Base-by-base conservation (phyloP, 2,113 vertebrate species). In the Lepisosteus osseus region DNA sequence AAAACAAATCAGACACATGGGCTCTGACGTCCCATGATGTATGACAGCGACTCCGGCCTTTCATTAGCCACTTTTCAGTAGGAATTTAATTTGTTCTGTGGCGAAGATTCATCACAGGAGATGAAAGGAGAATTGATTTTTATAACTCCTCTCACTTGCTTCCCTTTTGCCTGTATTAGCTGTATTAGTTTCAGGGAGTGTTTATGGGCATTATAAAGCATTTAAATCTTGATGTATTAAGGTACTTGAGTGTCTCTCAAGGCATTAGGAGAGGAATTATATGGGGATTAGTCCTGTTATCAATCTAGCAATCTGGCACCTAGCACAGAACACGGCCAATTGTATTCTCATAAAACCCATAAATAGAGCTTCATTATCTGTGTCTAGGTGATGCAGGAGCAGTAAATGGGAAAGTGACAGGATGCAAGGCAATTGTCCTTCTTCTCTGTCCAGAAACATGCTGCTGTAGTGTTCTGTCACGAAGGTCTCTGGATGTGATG, bases 141-240 rank as follows among this genome's bases (percentile, higher is more conserved):
- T 84, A 74, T 8, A 75, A 3, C 76, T 76, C 72, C 72, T 82
- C 85, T 81, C 67, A 70, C 79, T 84, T 82, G 73, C 79, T 85
- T 84, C 81, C 70, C 54, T 84, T 66, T 69, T 68, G 40, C 69
- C 73, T 71, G 66, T 79, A 81, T 85, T 83, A 83, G 79, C 84
- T 87, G 78, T 77, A 51, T 87, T 87, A 87, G 79, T 71, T 79
- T 76, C 77, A 81, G 43, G 44, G 76, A 83, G 74, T 87, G 85
- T 89, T 91, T 86, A 85, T 87, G 63, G 78, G 80, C 74, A 79
- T 87, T 88, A 85, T 82, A 84, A 91, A 89, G 85, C 15, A 3
- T 87, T 90, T 87, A 86, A 84, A 80, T 85, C 75, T 83, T 86
- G 85, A 88, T 87, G 79, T 78, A 83, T 86, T 77, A 78, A 86